Conservation (phyloP, 2,888 invertebrate species). For the Horisme vitalbata region DNA sequence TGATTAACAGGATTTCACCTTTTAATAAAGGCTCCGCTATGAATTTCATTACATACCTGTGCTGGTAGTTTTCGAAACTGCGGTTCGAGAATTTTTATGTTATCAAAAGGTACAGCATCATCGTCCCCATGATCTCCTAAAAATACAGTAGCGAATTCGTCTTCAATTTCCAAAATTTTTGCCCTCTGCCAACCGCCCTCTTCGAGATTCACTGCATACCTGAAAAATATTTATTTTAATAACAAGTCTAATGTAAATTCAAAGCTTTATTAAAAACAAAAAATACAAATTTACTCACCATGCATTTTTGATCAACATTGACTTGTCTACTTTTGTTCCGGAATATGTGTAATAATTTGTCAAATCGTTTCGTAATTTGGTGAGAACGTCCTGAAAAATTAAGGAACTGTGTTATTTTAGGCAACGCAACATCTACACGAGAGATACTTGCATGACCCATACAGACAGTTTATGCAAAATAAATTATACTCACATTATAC, state of each 20-base stretch:
- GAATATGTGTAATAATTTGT: conserved; percentile 66
- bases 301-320: conserved; percentile 68
- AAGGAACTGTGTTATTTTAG: too few species aligned
- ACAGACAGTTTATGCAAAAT: background rate
- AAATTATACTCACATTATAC: conserved; percentile 79
- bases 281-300: conserved; percentile 53
- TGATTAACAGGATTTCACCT: too few species aligned
- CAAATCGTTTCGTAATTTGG: conserved; percentile 77
- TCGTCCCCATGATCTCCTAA: conserved; percentile 91
- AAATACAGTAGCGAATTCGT: conserved; percentile 81
- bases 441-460: too few species aligned
- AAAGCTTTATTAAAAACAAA: too few species aligned
- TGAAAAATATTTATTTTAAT: conserved; percentile 28
- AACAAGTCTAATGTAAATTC: too few species aligned
- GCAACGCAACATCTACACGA: too few species aligned
- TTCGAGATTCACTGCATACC: conserved; percentile 74
- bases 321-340: conserved; percentile 68
- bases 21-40: too few species aligned
- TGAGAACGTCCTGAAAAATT: conserved; percentile 69
- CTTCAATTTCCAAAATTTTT: conserved; percentile 80
- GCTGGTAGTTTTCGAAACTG: conserved; percentile 86
- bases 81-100: conserved; percentile 84
- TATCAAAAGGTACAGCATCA: conserved; percentile 75
- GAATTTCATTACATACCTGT: conserved; percentile 78
- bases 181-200: conserved; percentile 80